Percentiles rank a stretch among this genome's conserved stretches.
Evolutionary conservation across 2,888 invertebrate genomes (phyloP).

Genomic region (Hyles lineata): DNA sequence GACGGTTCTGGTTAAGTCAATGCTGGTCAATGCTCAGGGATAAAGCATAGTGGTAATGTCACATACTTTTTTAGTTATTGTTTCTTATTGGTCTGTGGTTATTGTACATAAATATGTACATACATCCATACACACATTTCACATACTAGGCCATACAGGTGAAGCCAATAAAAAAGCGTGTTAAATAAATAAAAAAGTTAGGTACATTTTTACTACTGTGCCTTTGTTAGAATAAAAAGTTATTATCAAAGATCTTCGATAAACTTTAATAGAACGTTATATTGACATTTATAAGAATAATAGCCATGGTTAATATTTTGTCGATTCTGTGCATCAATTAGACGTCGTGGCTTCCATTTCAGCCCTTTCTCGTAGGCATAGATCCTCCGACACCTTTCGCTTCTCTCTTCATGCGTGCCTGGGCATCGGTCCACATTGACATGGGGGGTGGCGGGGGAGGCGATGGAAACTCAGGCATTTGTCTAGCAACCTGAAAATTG

Average conservation of each 20-base stretch:
- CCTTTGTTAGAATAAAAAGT: background rate
- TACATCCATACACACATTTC: too few relatives aligned
- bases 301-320: background rate
- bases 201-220: background rate
- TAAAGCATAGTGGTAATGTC: too few relatives aligned
- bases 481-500: slow-evolving; percentile 60
- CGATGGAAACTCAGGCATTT: slow-evolving; percentile 46
- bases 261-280: background rate
- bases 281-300: background rate
- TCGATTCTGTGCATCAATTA: background rate
- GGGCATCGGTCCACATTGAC: slow-evolving; percentile 34
- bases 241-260: background rate
- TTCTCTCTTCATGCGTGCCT: slow-evolving; percentile 58
- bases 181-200: background rate
- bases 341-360: slow-evolving; percentile 34
- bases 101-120: too few relatives aligned
- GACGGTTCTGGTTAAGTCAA: too few relatives aligned
- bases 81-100: too few relatives aligned
- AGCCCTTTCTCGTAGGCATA: slow-evolving; percentile 75
- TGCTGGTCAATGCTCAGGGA: too few relatives aligned
- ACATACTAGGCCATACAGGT: too few relatives aligned
- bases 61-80: too few relatives aligned
- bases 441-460: slow-evolving; percentile 45
- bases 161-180: background rate
- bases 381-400: slow-evolving; percentile 73